phyloP scores from a whole-genome alignment of 2,888 invertebrate genomes.

The Cosmorhoe ocellata region DNA sequence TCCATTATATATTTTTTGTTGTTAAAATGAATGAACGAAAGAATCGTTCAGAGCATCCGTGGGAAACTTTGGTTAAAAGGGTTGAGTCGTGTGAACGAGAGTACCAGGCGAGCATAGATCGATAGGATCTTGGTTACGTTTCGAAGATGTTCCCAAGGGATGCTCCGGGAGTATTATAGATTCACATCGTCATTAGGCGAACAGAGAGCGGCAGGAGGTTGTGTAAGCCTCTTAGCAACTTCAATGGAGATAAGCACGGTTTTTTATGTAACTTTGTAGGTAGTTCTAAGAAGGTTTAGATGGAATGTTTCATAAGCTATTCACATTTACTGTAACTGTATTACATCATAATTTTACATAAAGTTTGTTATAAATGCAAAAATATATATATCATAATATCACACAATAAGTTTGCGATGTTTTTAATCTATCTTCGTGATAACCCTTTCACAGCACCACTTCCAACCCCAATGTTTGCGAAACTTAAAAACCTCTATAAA shows the following conservation, averaged over 20 bases:
- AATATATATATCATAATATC: too few relatives aligned
- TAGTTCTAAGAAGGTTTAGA: not conserved
- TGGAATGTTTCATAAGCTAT: too few relatives aligned
- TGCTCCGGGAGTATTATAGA: conserved; percentile 51
- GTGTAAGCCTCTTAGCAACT: conserved; percentile 18
- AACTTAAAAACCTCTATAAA: conserved; percentile 63
- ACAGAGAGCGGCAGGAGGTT: conserved; percentile 45
- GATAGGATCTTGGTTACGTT: conserved; percentile 30
- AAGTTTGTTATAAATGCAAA: too few relatives aligned
- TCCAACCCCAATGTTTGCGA: conserved; percentile 53
- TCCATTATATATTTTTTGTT: conserved; percentile 29
- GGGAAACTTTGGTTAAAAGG: conserved; percentile 38
- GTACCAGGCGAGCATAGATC: conserved; percentile 49
- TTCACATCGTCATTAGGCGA: conserved; percentile 59
- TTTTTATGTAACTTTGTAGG: not conserved
- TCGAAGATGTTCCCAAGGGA: conserved; percentile 42
- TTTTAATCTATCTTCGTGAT: conserved; percentile 13
- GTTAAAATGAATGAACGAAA: not conserved
- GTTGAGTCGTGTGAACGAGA: conserved; percentile 48
- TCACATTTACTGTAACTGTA: too few relatives aligned
- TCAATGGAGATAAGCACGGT: not conserved
- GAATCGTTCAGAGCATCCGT: conserved; percentile 4
- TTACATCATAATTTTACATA: too few relatives aligned
- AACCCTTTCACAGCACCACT: conserved; percentile 16
- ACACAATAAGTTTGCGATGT: not conserved